Conservation (phyloP, 2,113 vertebrate genomes). For the Psittacara wagleri region DNA sequence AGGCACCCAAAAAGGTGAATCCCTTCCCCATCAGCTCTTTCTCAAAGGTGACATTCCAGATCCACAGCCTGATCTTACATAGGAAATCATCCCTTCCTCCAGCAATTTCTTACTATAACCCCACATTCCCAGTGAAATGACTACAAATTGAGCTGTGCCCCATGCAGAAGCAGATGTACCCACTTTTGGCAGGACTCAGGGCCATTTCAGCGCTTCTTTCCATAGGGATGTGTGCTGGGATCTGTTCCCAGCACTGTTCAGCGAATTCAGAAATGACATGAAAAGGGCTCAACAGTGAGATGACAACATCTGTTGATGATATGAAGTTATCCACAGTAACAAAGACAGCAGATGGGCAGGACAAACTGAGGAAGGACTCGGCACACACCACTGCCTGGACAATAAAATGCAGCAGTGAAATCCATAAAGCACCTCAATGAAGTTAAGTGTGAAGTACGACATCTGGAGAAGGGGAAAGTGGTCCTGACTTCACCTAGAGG, state of each 20-base stretch:
- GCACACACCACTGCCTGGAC: background rate
- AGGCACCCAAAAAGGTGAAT: background rate
- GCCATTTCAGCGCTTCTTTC: background rate
- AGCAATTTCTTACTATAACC: background rate
- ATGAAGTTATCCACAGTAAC: background rate
- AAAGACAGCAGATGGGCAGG: background rate
- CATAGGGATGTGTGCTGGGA: slow-evolving; percentile 5
- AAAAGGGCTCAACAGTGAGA: slow-evolving; percentile 30
- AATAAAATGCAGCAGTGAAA: background rate
- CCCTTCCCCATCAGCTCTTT: rapidly evolving
- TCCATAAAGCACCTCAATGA: background rate
- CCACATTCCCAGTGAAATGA: background rate
- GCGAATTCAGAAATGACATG: background rate
- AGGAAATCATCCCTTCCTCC: background rate
- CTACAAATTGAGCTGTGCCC: background rate
- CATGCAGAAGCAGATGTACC: background rate
- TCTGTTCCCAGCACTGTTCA: slow-evolving; percentile 27
- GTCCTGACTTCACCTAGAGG: background rate
- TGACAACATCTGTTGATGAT: slow-evolving; percentile 8
- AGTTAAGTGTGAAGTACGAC: background rate
- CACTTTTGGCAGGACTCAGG: background rate
- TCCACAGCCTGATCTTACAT: background rate
- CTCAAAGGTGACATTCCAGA: background rate
- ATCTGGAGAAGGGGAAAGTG: background rate
- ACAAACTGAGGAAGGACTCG: background rate